phyloP scores from a whole-genome alignment of 2,113 vertebrate genomes.

The Pseudonaja textilis region DNA sequence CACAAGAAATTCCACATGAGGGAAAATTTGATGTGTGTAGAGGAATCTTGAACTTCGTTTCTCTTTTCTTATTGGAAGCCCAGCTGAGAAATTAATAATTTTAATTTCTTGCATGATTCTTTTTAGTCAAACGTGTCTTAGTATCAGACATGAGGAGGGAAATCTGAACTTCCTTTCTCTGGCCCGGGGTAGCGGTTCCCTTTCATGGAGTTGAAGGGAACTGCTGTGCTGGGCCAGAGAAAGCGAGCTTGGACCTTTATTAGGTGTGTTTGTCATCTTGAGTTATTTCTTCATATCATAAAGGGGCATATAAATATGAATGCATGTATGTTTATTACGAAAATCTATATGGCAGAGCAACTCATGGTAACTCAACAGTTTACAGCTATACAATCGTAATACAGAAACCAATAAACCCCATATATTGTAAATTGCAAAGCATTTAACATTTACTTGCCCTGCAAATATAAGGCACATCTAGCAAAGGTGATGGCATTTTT shows the following conservation, averaged over 20 bases:
- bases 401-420: background rate
- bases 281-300: background rate
- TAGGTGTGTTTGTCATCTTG: background rate
- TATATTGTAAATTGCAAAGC: background rate
- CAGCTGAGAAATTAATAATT: background rate
- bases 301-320: background rate
- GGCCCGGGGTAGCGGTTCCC: background rate
- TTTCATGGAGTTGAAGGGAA: background rate
- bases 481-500: background rate
- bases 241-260: conserved; percentile 39
- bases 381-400: background rate
- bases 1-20: background rate
- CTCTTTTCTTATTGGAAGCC: background rate
- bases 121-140: background rate
- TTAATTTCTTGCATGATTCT: background rate
- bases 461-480: background rate
- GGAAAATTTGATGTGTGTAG: background rate
- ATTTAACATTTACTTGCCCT: background rate
- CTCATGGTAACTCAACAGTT: background rate
- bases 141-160: background rate
- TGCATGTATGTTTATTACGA: background rate
- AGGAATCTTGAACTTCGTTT: background rate
- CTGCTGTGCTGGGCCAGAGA: background rate
- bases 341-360: background rate
- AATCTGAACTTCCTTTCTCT: background rate